A percentile compares a stretch with the other conserved stretches of the same genome.
phyloP scores from a whole-genome alignment of 2,888 invertebrate genomes.

The Himalopsyche anomala region DNA sequence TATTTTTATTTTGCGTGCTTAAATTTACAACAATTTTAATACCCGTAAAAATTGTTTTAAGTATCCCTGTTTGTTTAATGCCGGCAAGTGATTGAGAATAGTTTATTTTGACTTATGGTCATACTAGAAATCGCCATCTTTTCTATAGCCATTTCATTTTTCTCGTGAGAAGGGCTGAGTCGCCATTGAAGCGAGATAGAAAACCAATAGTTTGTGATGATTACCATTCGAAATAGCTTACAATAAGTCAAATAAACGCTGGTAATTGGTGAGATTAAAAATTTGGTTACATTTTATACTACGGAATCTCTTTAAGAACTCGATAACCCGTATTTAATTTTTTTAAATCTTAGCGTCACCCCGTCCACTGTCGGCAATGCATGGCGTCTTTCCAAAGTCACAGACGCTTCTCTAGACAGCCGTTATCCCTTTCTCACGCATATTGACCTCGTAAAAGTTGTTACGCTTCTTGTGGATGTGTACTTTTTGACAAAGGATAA shows the following conservation, averaged over 20 bases:
- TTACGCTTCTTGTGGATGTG: slow-evolving; percentile 72
- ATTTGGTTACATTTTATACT: slow-evolving; percentile 49
- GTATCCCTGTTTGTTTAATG: not conserved
- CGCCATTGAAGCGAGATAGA: slow-evolving; percentile 73
- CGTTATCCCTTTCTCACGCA: slow-evolving; percentile 79
- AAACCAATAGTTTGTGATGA: slow-evolving; percentile 61
- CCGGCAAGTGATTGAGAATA: not conserved
- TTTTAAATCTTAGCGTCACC: slow-evolving; percentile 66
- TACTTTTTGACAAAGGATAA: slow-evolving; percentile 77
- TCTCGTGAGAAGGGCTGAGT: slow-evolving; percentile 73
- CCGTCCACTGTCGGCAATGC: slow-evolving; percentile 68
- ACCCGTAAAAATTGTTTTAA: not conserved
- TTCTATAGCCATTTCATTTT: slow-evolving; percentile 78
- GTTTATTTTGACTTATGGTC: slow-evolving; percentile 53
- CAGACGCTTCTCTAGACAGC: slow-evolving; percentile 74
- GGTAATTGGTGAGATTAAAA: slow-evolving; percentile 53
- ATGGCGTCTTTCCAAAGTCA: slow-evolving; percentile 74
- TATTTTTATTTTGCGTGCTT: too few relatives aligned
- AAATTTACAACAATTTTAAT: too few relatives aligned
- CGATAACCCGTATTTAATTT: slow-evolving; percentile 58
- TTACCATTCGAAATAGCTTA: slow-evolving; percentile 51
- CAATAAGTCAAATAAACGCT: slow-evolving; percentile 57
- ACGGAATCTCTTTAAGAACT: slow-evolving; percentile 52
- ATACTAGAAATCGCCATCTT: slow-evolving; percentile 71
- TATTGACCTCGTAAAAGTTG: slow-evolving; percentile 75